These are phyloP conservation scores for Galerucella nymphaeae DNA, from an alignment of 2,888 invertebrate species.

Conservation along the genomic window DNA sequence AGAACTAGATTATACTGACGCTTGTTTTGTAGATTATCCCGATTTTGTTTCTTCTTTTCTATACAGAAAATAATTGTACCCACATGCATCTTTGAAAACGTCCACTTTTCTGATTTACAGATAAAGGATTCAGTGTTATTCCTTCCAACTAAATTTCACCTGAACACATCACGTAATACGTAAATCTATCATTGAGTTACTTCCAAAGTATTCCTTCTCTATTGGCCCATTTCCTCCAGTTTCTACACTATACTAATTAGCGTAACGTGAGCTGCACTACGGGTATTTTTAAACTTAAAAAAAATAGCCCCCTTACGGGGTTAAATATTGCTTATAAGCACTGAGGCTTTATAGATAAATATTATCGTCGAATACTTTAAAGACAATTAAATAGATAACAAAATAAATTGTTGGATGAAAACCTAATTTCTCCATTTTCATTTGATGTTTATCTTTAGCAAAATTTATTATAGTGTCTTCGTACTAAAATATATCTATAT, in stretches of 20 bases:
- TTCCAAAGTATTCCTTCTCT: background rate
- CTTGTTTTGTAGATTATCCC: too few relatives aligned
- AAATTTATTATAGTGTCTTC: constrained; percentile 1
- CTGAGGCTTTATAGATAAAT: too few relatives aligned
- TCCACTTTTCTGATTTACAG: background rate
- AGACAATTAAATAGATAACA: background rate
- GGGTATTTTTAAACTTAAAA: too few relatives aligned
- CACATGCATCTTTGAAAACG: too few relatives aligned
- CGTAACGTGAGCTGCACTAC: background rate
- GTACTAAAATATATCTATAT: constrained; percentile 5
- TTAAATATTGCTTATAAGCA: too few relatives aligned
- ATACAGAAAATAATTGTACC: too few relatives aligned
- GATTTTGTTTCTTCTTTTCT: too few relatives aligned
- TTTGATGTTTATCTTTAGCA: constrained; percentile 6
- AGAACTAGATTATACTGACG: too few relatives aligned
- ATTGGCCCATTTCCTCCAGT: background rate
- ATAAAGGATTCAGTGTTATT: background rate
- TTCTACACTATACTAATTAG: constrained; percentile 2
- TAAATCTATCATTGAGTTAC: background rate
- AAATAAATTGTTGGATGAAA: constrained; percentile 1
- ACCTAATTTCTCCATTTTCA: constrained; percentile 13
- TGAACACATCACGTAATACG: background rate
- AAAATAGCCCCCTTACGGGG: too few relatives aligned
- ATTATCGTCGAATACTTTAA: too few relatives aligned
- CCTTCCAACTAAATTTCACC: background rate